phyloP scores from a whole-genome alignment of 2,888 invertebrate species.

The Griposia aprilina region DNA sequence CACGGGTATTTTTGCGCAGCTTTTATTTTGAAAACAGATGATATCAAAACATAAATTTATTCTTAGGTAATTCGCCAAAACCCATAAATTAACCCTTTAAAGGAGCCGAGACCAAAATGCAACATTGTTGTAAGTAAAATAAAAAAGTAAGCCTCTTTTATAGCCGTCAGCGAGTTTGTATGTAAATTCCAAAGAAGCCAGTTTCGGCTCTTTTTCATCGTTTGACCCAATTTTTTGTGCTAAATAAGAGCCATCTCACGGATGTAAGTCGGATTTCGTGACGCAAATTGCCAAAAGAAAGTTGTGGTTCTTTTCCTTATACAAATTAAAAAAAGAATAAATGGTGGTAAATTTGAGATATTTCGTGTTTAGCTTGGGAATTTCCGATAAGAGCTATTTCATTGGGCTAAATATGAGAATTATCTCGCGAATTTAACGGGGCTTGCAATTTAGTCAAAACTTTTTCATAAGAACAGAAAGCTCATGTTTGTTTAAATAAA shows the following conservation, averaged over 20 bases:
- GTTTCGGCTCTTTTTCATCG: conserved; percentile 24
- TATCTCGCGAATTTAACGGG: not conserved
- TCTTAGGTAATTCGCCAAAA: not conserved
- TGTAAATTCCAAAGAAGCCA: conserved; percentile 51
- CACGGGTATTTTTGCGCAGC: not conserved
- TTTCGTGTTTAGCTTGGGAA: not conserved
- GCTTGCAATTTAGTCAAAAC: not conserved
- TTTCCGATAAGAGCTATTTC: not conserved
- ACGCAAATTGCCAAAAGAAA: conserved; percentile 64
- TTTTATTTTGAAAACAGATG: not conserved
- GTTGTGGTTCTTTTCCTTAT: conserved; percentile 44
- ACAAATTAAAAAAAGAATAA: not conserved
- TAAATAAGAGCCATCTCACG: conserved; percentile 41
- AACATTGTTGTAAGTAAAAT: conserved; percentile 29
- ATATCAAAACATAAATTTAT: conserved; percentile 6
- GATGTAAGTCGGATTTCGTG: conserved; percentile 40
- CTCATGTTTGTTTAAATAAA: conserved; percentile 12
- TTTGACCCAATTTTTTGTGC: conserved; percentile 60
- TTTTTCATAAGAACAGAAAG: conserved; percentile 21
- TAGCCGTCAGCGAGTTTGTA: conserved; percentile 7
- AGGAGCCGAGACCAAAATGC: conserved; percentile 7
- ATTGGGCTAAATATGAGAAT: not conserved
- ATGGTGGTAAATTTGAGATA: not conserved
- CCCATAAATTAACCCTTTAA: conserved; percentile 24
- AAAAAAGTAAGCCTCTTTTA: conserved; percentile 1